Percentiles rank a stretch among this genome's conserved stretches.
phyloP scores from a whole-genome alignment of 2,797 vertebrate genomes.

The Siniperca scherzeri region DNA sequence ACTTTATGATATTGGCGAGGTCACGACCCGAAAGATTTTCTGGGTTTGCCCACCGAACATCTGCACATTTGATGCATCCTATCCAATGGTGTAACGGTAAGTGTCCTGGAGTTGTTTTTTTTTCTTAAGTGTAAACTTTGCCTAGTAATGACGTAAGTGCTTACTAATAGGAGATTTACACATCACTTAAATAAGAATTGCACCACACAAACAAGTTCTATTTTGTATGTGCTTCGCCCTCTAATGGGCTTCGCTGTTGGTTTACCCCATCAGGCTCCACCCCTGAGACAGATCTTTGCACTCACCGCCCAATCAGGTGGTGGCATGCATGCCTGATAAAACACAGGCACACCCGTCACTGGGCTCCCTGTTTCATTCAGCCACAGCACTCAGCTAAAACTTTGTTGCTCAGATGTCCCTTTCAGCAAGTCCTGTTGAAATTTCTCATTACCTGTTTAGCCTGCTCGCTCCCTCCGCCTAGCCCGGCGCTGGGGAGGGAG shows the following conservation, averaged over 20 bases:
- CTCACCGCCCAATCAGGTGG: neutral
- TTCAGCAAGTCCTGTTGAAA: neutral
- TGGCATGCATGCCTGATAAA: neutral
- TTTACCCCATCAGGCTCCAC: neutral
- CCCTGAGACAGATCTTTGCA: neutral
- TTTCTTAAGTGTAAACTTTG: neutral
- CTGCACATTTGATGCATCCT: conserved; percentile 73
- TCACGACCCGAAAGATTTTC: conserved; percentile 31
- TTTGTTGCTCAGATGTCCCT: neutral
- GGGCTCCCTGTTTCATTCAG: neutral
- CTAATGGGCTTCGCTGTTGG: neutral
- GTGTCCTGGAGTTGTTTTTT: conserved; percentile 40
- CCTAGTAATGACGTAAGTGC: neutral
- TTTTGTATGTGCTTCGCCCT: neutral
- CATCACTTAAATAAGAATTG: neutral
- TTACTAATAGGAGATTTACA: neutral
- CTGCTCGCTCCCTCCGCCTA: neutral
- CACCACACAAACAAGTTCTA: neutral
- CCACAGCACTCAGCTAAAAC: neutral
- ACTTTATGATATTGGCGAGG: conserved; percentile 17
- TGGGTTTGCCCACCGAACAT: conserved; percentile 35
- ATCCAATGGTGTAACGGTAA: conserved; percentile 78
- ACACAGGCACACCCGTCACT: neutral
- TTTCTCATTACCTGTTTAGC: neutral
- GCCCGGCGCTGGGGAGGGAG: neutral